phyloP scores from a whole-genome alignment of 2,888 invertebrate species.

The Mamestra brassicae region DNA sequence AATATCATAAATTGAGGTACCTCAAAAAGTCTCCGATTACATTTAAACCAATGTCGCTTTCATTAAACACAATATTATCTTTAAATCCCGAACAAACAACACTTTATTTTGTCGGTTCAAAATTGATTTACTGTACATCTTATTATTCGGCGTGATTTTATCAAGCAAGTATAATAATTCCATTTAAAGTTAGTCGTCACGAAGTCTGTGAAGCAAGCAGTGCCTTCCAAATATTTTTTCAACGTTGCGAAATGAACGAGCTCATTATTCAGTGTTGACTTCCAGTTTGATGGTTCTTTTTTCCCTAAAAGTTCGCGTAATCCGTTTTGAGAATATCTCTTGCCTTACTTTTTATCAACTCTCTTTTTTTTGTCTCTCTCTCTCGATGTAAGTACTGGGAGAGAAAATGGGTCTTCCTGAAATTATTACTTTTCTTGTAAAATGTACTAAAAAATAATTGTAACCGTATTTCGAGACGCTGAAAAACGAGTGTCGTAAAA shows the following conservation, averaged over 20 bases:
- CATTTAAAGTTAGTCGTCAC: constrained; percentile 67
- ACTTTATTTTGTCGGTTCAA: constrained; percentile 31
- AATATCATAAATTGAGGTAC: constrained; percentile 15
- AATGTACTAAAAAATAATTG: constrained; percentile 39
- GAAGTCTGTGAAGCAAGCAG: constrained; percentile 60
- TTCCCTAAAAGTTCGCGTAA: constrained; percentile 68
- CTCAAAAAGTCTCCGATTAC: not conserved
- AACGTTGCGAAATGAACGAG: constrained; percentile 63
- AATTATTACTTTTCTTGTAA: constrained; percentile 36
- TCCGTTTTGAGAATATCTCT: constrained; percentile 69
- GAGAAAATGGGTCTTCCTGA: constrained; percentile 14
- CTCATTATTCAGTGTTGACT: constrained; percentile 75
- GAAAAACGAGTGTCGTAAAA: constrained; percentile 39
- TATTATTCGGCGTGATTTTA: constrained; percentile 62
- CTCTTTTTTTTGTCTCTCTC: constrained; percentile 36
- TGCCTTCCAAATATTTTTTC: constrained; percentile 66
- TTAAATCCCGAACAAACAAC: constrained; percentile 25
- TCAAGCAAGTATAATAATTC: constrained; percentile 65
- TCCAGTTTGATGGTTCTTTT: constrained; percentile 71
- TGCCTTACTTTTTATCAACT: constrained; percentile 51
- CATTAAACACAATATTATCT: constrained; percentile 13
- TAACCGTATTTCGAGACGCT: constrained; percentile 30
- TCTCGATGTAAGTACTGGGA: constrained; percentile 26
- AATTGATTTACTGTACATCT: constrained; percentile 57
- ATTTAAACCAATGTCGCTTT: not conserved